Conservation (phyloP, 2,888 invertebrate genomes). For the Eupithecia subumbrata region DNA sequence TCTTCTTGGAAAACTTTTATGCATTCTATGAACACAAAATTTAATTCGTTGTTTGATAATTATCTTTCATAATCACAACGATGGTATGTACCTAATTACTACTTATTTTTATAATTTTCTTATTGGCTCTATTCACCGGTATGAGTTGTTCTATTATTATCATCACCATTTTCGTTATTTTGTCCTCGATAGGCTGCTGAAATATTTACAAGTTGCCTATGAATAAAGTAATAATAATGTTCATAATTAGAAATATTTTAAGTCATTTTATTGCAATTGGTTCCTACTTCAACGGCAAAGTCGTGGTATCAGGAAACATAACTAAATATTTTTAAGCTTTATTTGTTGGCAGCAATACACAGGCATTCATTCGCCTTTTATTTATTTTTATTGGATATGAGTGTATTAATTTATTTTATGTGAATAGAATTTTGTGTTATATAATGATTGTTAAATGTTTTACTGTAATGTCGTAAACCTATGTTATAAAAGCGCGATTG, state of each 20-base stretch:
- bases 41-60: conserved; percentile 40
- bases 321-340: conserved; percentile 21
- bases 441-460: conserved; percentile 75
- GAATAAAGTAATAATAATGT: conserved; percentile 18
- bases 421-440: conserved; percentile 40
- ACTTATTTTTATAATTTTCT: conserved; percentile 48
- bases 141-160: conserved; percentile 53
- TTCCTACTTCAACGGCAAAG: not conserved
- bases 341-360: conserved; percentile 56
- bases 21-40: conserved; percentile 53
- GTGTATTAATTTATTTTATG: conserved; percentile 60
- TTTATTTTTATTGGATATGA: conserved; percentile 66
- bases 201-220: conserved; percentile 46
- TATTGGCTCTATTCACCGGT: conserved; percentile 61
- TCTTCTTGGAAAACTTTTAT: conserved; percentile 48
- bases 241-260: not conserved
- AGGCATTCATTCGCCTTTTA: conserved; percentile 69
- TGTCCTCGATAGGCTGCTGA: conserved; percentile 60
- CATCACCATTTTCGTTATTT: conserved; percentile 57
- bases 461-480: conserved; percentile 53
- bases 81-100: conserved; percentile 37
- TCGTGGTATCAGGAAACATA: not conserved
- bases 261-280: not conserved
- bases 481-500: conserved; percentile 66
- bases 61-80: conserved; percentile 48